Evolutionary conservation across 2,797 vertebrate genomes (phyloP), one percentile per base, ranked within the genome.

Genomic region (Lagodon rhomboides): DNA sequence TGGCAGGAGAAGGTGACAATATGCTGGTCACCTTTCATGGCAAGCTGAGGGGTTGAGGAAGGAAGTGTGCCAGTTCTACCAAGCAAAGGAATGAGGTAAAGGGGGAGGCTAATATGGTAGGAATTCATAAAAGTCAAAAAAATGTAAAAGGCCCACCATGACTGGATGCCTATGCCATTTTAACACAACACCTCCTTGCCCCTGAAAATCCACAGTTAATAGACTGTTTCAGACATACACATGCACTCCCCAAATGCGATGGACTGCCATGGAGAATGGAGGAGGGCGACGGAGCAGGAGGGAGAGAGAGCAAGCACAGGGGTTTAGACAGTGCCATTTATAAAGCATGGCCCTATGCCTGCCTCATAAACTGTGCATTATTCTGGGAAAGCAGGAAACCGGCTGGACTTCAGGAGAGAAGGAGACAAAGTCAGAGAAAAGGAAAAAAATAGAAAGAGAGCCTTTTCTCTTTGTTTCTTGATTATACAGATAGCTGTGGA

Each of bases 281-380:
- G 87, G 81, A 85, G 77, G 75, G 61, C 13, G 60, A 86, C 70
- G 38, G 53, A 74, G 73, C 43, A 41, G 15, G 51, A 61, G 68
- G 56, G 53, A 3, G 22, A 67, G 50, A 12, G 51, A 70, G 54
- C 12, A 1, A 79, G 80, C 58, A 67, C 55, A 74, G 69, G 71
- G 82, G 64, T 91, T 92, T 83, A 82, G 87, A 87, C 91, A 88
- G 75, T 89, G 84, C 84, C 89, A 88, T 92, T 93, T 93, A 90
- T 85, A 92, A 93, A 94, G 88, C 84, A 85, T 87, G 92, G 90
- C 90, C 81, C 75, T 65, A 82, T 82, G 86, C 84, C 85, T 83
- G 75, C 82, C 88, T 92, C 87, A 89, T 93, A 93, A 94, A 92
- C 88, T 86, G 79, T 73, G 85, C 87, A 92, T 88, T 91, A 94